These are phyloP conservation scores for Pogoniulus pusillus DNA, from an alignment of 2,797 vertebrate genomes.

Conservation along the genomic window DNA sequence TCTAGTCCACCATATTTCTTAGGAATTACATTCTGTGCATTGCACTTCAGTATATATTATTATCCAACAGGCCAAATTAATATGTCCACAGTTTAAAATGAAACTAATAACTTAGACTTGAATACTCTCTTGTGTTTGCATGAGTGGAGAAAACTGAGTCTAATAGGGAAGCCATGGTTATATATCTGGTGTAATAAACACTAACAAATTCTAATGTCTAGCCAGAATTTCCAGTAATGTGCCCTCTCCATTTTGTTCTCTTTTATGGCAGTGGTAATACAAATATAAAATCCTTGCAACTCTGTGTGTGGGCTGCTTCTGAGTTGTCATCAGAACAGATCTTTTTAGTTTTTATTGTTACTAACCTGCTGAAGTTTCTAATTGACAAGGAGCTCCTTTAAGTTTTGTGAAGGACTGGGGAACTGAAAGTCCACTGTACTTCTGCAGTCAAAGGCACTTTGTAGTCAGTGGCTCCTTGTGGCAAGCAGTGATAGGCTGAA, in stretches of 20 bases:
- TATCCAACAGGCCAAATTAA: not conserved
- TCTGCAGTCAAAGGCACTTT: not conserved
- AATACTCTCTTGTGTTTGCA: not conserved
- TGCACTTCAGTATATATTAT: not conserved
- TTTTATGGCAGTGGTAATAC: not conserved
- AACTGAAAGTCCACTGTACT: not conserved
- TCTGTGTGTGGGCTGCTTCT: not conserved
- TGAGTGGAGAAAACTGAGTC: not conserved
- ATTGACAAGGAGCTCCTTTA: not conserved
- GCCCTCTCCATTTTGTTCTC: not conserved
- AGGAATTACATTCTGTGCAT: not conserved
- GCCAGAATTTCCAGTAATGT: not conserved
- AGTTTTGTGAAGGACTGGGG: not conserved
- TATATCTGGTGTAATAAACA: not conserved
- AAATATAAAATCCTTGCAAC: not conserved
- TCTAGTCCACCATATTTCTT: not conserved
- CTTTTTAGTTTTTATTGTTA: not conserved
- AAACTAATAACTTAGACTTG: not conserved
- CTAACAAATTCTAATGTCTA: not conserved
- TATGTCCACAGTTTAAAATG: not conserved
- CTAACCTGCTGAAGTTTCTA: not conserved
- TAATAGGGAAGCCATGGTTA: not conserved
- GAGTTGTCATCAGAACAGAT: not conserved
- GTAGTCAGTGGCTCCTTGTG: not conserved
- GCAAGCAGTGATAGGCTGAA: not conserved